phyloP scores from a whole-genome alignment of 2,797 vertebrate genomes.

The Macrochelys suwanniensis region DNA sequence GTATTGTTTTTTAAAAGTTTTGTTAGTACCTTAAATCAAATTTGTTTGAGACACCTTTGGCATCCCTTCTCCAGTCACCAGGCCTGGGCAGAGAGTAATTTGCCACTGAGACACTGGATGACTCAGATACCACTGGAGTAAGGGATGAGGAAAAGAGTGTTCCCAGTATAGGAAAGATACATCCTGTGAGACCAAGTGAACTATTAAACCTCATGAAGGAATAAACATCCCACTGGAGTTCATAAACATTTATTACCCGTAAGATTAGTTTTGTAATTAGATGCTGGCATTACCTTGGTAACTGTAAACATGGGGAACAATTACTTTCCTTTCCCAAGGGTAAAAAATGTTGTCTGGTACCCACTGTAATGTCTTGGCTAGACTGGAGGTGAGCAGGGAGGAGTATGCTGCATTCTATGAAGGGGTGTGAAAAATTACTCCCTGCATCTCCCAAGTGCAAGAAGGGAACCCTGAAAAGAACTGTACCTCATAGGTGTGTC shows the following conservation, averaged over 20 bases:
- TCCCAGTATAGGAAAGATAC: neutral
- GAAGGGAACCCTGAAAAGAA: neutral
- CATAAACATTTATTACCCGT: neutral
- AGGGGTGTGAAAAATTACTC: neutral
- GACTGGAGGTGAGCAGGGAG: fast-evolving
- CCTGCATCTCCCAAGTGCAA: neutral
- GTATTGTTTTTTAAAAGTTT: neutral
- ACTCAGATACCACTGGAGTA: no score
- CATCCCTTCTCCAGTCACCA: neutral
- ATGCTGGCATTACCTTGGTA: neutral
- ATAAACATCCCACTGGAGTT: neutral
- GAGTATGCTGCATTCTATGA: neutral
- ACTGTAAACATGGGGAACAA: neutral
- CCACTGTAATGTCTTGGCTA: fast-evolving
- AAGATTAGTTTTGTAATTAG: neutral
- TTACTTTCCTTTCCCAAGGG: neutral
- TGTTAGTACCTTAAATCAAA: neutral
- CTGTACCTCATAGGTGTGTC: fast-evolving
- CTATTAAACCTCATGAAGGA: neutral
- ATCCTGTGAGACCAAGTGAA: neutral
- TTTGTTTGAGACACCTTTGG: neutral
- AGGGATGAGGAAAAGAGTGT: neutral
- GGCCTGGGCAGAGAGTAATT: neutral
- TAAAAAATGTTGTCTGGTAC: neutral
- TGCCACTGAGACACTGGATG: neutral